A percentile compares a stretch with the other conserved stretches of the same genome.
phyloP scores from a whole-genome alignment of 1,140 invertebrate species.

The Cotesia typhae region DNA sequence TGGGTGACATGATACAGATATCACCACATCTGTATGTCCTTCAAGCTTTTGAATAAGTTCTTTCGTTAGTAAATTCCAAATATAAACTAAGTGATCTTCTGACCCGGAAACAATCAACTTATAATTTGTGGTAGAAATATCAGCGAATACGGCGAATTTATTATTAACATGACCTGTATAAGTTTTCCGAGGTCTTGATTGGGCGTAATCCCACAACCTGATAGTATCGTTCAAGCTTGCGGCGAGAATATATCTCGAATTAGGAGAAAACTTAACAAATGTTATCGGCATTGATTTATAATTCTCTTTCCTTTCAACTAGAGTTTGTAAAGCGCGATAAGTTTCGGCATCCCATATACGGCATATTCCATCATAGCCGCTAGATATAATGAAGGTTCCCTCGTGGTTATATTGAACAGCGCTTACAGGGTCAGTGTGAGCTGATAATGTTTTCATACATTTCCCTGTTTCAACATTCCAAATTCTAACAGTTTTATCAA shows the following conservation, averaged over 20 bases:
- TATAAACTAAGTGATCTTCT: constrained; percentile 99
- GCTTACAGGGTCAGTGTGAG: constrained; percentile 99
- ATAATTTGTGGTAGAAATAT: constrained; percentile 99
- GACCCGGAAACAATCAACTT: constrained; percentile 99
- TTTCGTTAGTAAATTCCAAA: constrained; percentile 99
- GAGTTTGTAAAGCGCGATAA: constrained; percentile 97
- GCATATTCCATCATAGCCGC: constrained; percentile 98
- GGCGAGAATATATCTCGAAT: constrained; percentile 98
- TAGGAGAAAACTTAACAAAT: constrained; percentile 99
- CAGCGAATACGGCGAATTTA: constrained; percentile 99
- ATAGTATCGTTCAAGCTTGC: constrained; percentile 98
- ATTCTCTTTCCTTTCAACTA: constrained; percentile 93
- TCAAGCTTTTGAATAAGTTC: constrained; percentile 98
- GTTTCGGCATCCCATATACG: constrained; percentile 99
- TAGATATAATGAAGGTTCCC: constrained; percentile 97
- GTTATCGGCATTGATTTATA: constrained; percentile 79
- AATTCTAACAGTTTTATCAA: constrained; percentile 98
- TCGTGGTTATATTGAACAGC: constrained; percentile 98
- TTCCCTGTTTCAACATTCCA: constrained; percentile 99
- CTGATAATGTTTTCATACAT: constrained; percentile 97
- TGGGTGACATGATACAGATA: constrained; percentile 98
- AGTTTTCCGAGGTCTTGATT: constrained; percentile 97
- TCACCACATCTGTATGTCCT: constrained; percentile 96
- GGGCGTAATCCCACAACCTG: constrained; percentile 99
- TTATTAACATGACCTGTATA: constrained; percentile 99